Base-by-base conservation (phyloP, 2,113 vertebrate genomes). In the Taurulus bubalis region DNA sequence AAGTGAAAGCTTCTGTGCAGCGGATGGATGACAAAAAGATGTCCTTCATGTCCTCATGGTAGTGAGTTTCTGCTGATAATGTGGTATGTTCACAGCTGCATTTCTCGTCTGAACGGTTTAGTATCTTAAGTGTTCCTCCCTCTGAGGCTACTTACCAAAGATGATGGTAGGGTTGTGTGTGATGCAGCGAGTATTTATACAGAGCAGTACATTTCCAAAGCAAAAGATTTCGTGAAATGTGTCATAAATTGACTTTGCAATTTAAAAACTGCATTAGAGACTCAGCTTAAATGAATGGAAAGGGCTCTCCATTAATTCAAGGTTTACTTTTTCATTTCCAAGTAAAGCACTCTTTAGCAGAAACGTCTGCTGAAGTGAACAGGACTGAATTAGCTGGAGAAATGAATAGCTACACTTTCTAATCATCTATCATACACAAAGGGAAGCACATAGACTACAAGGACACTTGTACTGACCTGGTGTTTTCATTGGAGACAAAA, bases 171-270 rank as follows among this genome's bases (percentile, higher is more conserved):
- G n/a, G 64, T 51, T 60, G 4, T 38, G 55, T 78, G 65, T 28
- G 16, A 47, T 26, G 18, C 53, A 24, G 36, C 6, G 26, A 42
- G 14, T 38, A n/a, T n/a, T n/a, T n/a, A 75, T 26, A 58, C 4
- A 47, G 5, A 26, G 26, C 49, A 32, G 18, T 30, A 15, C 11
- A 20, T 75, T 30, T 24, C 2, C 7, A 40, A 32, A 62, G 38
- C n/a, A 53, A 63, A 77, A n/a, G 32, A 62, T n/a, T 22, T 2
- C 40, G 14, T 69, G 15, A 60, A 77, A 69, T 26, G 24, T 59
- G 2, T 12, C 8, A 32, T 20, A 32, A 67, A 47, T 68, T 9
- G 20, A 12, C 45, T 38, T 63, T 12, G 69, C n/a, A 72, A 40
- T 15, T 36, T 30, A 45, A 10, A 64, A 66, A 65, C 32, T 40